phyloP scores from a whole-genome alignment of 2,797 vertebrate species.

The Garrulus glandarius region DNA sequence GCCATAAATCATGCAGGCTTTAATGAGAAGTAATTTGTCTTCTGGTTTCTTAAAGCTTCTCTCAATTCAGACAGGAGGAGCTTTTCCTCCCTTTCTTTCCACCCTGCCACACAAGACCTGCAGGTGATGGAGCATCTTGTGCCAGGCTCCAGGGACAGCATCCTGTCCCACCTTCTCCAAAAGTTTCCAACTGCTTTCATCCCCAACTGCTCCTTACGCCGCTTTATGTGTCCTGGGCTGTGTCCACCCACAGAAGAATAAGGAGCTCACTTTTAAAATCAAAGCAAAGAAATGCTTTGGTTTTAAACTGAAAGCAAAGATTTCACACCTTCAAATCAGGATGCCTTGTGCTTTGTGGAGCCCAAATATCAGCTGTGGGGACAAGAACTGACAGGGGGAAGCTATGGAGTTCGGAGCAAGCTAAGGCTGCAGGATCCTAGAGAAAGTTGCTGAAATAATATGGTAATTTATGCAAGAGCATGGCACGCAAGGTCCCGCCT shows the following conservation, averaged over 20 bases:
- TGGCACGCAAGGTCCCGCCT: neutral
- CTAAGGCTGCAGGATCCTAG: neutral
- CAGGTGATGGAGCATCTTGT: conserved; percentile 4
- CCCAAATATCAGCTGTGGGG: neutral
- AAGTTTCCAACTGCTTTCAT: neutral
- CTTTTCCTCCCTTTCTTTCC: conserved; percentile 4
- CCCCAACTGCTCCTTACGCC: neutral
- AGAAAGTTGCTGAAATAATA: conserved; percentile 4
- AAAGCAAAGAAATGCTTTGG: neutral
- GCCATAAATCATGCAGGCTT: conserved; percentile 56
- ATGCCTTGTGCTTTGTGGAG: conserved; percentile 50
- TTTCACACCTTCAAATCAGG: conserved; percentile 45
- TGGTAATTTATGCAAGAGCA: conserved; percentile 53
- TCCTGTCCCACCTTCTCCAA: neutral
- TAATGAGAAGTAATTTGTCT: conserved; percentile 63
- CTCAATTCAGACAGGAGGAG: conserved; percentile 22
- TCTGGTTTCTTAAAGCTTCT: conserved; percentile 38
- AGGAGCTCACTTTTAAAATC: neutral
- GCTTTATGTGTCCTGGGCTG: neutral
- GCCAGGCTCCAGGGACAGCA: neutral
- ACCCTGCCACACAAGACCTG: neutral
- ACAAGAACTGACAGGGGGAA: neutral
- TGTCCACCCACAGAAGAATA: neutral
- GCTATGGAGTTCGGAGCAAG: neutral
- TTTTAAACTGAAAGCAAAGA: conserved; percentile 21